Percentiles rank a stretch among this genome's conserved stretches.
These are phyloP conservation scores for Mormyrus iriodes DNA, from an alignment of 2,113 vertebrate genomes.

Conservation along the genomic window DNA sequence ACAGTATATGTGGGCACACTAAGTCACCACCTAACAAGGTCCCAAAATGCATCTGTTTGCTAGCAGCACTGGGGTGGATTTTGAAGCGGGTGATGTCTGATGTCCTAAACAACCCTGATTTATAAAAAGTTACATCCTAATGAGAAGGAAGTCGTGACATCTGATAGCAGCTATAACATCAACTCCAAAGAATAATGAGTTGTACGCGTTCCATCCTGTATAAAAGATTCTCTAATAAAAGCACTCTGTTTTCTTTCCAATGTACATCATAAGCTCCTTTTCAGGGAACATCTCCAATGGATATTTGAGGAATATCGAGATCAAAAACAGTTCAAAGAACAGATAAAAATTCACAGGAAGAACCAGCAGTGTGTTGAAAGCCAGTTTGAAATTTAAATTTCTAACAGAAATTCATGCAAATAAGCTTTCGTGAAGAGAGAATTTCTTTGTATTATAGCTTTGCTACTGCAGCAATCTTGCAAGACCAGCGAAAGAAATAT, in stretches of 20 bases:
- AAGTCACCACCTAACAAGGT: neutral
- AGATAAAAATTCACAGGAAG: neutral
- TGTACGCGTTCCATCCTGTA: neutral
- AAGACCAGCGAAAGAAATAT: neutral
- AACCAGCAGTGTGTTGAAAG: neutral
- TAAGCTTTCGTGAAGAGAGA: neutral
- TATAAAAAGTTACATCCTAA: neutral
- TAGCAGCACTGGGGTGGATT: no score
- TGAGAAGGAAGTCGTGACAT: neutral
- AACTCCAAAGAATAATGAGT: neutral
- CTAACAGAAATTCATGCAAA: slow-evolving; percentile 19
- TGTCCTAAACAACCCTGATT: neutral
- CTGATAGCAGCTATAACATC: neutral
- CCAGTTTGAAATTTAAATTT: slow-evolving; percentile 1
- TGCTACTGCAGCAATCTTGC: neutral
- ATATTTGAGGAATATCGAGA: neutral
- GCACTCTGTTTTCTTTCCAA: neutral
- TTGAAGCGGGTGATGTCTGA: neutral
- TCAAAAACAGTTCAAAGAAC: neutral
- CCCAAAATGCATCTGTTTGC: neutral
- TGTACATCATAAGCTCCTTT: neutral
- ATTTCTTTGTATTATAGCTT: neutral
- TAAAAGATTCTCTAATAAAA: neutral
- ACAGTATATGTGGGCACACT: neutral
- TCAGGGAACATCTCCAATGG: neutral